A percentile compares a stretch with the other conserved stretches of the same genome.
phyloP scores from a whole-genome alignment of 2,797 vertebrate species.

The Pangasius krempfi region DNA sequence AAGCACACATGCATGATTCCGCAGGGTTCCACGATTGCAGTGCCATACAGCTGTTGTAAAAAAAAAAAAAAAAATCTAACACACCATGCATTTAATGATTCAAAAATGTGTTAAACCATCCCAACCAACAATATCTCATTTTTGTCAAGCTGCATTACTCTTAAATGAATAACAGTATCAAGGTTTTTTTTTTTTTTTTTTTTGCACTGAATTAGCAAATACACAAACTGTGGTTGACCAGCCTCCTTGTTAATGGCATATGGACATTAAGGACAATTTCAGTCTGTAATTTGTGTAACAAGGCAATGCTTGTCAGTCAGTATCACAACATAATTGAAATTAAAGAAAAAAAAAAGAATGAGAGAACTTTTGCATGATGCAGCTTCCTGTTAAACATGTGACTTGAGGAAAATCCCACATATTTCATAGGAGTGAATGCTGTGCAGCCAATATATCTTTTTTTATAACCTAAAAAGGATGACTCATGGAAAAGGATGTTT shows the following conservation, averaged over 20 bases:
- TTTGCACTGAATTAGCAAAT: not conserved
- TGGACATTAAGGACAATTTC: not conserved
- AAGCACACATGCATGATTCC: not conserved
- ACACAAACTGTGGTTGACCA: not conserved
- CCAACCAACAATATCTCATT: not conserved
- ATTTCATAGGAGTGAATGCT: not conserved
- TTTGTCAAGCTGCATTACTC: not conserved
- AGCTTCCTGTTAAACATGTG: not conserved
- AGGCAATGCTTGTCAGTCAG: not conserved
- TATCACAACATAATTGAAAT: not conserved
- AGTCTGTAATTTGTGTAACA: not conserved
- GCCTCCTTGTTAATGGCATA: not conserved
- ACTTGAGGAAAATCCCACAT: not conserved
- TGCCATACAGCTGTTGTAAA: not conserved
- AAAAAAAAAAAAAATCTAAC: not conserved
- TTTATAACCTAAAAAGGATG: not conserved
- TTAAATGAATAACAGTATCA: not conserved
- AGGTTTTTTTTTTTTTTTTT: not conserved
- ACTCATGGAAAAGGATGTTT: not conserved
- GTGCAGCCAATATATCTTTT: not conserved
- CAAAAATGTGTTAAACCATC: not conserved
- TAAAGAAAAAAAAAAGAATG: not conserved
- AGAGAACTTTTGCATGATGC: not conserved
- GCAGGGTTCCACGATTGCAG: not conserved
- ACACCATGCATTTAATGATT: not conserved